A percentile compares a stretch with the other conserved stretches of the same genome.
phyloP scores from a whole-genome alignment of 2,797 vertebrate species.

The Darevskia mixta region DNA sequence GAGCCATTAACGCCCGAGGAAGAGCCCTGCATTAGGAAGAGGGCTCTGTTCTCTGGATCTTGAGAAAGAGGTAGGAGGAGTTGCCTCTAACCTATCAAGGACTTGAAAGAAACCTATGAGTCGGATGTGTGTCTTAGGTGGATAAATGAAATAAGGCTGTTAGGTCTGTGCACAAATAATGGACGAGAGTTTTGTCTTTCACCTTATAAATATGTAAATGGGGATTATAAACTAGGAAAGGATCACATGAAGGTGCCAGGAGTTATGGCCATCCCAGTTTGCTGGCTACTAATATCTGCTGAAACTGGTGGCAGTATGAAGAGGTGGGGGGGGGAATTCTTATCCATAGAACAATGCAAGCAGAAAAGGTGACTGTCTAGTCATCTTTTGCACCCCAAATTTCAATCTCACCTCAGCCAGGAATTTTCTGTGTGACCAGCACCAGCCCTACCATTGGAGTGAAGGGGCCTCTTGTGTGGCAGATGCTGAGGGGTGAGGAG shows the following conservation, averaged over 20 bases:
- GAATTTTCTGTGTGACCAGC: neutral
- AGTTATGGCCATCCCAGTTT: neutral
- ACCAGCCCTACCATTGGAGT: neutral
- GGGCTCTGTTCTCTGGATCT: neutral
- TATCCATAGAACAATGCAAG: neutral
- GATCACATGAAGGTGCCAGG: neutral
- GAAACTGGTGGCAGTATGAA: neutral
- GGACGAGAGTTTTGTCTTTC: neutral
- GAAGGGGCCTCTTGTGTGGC: neutral
- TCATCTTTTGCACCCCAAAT: neutral
- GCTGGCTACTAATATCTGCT: neutral
- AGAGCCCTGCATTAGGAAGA: slow-evolving; percentile 70
- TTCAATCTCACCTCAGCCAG: neutral
- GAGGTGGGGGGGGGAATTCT: neutral
- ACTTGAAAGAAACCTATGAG: slow-evolving; percentile 90
- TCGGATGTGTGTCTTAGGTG: neutral
- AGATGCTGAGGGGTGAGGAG: neutral
- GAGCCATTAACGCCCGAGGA: slow-evolving; percentile 88
- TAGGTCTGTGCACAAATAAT: neutral
- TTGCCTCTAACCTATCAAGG: slow-evolving; percentile 83
- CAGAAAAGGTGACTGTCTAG: neutral
- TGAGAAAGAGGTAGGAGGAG: slow-evolving; percentile 75
- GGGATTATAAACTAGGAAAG: neutral
- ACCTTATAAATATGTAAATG: neutral
- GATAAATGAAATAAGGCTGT: neutral